Percentiles rank a stretch among this genome's conserved stretches.
Evolutionary conservation across 2,888 invertebrate genomes (phyloP).

Genomic region (Diplolepis rosae): DNA sequence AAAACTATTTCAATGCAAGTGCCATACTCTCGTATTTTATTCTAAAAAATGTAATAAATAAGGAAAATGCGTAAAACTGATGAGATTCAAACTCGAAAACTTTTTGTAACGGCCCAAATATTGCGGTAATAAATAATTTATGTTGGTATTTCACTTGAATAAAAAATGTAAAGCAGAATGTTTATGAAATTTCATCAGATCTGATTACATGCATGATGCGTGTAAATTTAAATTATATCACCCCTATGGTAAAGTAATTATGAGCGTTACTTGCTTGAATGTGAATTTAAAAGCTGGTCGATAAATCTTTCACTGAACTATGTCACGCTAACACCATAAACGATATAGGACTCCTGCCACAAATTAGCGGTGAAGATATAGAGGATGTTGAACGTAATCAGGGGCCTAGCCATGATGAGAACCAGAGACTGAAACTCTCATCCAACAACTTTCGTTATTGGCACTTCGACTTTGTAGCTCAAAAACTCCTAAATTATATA

Average conservation of each 20-base stretch:
- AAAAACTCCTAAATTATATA: conserved; percentile 7
- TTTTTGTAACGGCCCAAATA: too few species aligned
- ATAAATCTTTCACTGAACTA: conserved; percentile 20
- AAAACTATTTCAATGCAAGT: too few species aligned
- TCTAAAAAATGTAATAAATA: too few species aligned
- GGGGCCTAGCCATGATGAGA: conserved; percentile 30
- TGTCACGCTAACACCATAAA: conserved; percentile 30
- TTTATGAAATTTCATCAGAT: neutral
- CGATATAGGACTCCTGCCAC: conserved; percentile 17
- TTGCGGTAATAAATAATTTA: too few species aligned
- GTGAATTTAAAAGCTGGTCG: conserved; percentile 16
- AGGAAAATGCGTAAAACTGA: too few species aligned
- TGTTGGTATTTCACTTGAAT: too few species aligned
- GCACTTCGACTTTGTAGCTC: conserved; percentile 18
- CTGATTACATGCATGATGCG: neutral
- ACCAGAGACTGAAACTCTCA: conserved; percentile 15
- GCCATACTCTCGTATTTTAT: too few species aligned
- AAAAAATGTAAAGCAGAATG: too few species aligned
- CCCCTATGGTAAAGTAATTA: conserved; percentile 2
- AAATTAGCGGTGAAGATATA: conserved; percentile 19
- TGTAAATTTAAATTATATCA: conserved; percentile 15
- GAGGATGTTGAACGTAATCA: conserved; percentile 26
- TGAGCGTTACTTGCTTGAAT: conserved; percentile 9
- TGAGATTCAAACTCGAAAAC: too few species aligned
- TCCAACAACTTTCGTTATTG: conserved; percentile 28